Conservation (phyloP, 2,888 invertebrate species). For the Drosophila nr. fundita region DNA sequence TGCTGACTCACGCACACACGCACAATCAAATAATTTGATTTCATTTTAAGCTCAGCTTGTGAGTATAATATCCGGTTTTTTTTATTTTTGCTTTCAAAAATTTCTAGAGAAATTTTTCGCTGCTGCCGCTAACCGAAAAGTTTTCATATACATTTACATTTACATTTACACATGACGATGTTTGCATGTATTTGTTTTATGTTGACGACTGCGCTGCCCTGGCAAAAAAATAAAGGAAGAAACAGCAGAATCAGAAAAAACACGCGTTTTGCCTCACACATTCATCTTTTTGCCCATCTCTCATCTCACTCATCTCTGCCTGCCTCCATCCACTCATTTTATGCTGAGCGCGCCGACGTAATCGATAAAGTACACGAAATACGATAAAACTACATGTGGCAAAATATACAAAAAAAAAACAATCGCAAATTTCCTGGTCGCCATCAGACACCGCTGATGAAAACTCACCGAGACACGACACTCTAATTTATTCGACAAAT, state of each 20-base stretch:
- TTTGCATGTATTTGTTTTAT: conserved; percentile 35
- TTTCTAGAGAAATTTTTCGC: conserved; percentile 76
- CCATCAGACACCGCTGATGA: conserved; percentile 30
- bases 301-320: conserved; percentile 13
- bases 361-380: conserved; percentile 72
- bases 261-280: conserved; percentile 65
- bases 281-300: conserved; percentile 56
- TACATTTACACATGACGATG: conserved; percentile 3
- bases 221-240: conserved; percentile 28
- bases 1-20: conserved; percentile 18
- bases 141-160: conserved; percentile 23
- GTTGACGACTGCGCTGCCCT: conserved; percentile 41
- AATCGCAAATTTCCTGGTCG: conserved; percentile 32
- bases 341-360: conserved; percentile 67
- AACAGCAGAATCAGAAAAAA: conserved; percentile 19
- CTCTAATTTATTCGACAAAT: conserved; percentile 46
- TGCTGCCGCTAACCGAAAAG: conserved; percentile 31
- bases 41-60: conserved; percentile 67
- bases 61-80: conserved; percentile 74
- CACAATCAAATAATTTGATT: conserved; percentile 63
- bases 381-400: conserved; percentile 67
- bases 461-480: conserved; percentile 32
- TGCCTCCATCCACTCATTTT: conserved; percentile 42
- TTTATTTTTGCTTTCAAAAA: conserved; percentile 75
- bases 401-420: conserved; percentile 27